Conservation (phyloP, 2,113 vertebrate species). For the Loxodonta africana region DNA sequence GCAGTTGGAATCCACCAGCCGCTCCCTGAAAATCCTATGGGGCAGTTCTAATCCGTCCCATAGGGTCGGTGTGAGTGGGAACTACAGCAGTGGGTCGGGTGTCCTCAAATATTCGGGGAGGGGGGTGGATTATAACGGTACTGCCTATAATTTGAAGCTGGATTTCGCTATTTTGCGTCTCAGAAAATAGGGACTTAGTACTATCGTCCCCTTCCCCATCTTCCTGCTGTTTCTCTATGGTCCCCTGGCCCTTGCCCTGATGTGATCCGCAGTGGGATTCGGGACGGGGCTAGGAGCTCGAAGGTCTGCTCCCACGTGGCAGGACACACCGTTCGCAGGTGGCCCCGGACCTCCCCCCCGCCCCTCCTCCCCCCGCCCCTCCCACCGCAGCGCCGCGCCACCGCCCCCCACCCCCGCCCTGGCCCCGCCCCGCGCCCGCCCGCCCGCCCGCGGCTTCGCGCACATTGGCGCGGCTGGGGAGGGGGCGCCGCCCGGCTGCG, state of each 20-base stretch:
- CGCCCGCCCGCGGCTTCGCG: slow-evolving; percentile 37
- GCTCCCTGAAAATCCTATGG: no score
- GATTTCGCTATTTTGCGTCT: not conserved
- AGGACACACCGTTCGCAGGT: fast-evolving
- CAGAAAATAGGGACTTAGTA: not conserved
- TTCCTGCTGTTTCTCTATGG: not conserved
- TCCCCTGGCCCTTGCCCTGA: not conserved
- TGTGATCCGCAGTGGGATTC: not conserved
- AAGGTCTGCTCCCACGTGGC: not conserved
- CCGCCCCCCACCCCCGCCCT: not conserved
- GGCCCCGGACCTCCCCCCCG: not conserved
- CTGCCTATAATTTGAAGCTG: not conserved
- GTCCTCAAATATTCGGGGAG: not conserved
- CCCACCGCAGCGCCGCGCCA: not conserved
- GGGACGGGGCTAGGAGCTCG: fast-evolving
- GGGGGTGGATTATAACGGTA: not conserved
- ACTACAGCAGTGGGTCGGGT: no score
- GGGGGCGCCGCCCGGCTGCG: slow-evolving; percentile 70
- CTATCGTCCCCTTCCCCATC: not conserved
- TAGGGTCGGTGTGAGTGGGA: no score
- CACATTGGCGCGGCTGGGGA: slow-evolving; percentile 74
- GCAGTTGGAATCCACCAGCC: no score
- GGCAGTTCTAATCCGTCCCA: no score
- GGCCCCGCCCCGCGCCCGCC: slow-evolving; percentile 33
- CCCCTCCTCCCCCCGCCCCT: not conserved